Evolutionary conservation across 1,140 invertebrate species (phyloP).

Genomic region (Tetragonula clypearis): DNA sequence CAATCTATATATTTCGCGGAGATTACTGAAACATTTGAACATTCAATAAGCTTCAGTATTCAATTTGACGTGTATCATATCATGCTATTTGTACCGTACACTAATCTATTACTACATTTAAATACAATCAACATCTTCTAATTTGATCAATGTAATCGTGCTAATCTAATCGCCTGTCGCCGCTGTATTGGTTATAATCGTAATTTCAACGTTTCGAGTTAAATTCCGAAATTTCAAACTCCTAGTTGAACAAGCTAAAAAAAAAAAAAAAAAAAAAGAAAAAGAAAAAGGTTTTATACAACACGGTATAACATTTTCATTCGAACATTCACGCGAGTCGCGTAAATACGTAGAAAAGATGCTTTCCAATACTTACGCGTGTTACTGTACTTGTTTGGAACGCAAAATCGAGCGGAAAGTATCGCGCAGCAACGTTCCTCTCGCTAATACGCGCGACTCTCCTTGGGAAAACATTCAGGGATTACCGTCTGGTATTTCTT

Average conservation of each 20-base stretch:
- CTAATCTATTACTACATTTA: too few species aligned
- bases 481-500: not conserved
- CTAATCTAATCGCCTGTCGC: not conserved
- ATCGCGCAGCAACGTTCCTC: not conserved
- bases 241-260: too few species aligned
- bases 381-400: not conserved
- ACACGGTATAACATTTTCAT: not conserved
- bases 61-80: too few species aligned
- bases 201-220: too few species aligned
- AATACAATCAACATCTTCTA: too few species aligned
- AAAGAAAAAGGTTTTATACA: not conserved
- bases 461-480: not conserved
- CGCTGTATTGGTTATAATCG: not conserved
- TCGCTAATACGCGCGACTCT: not conserved
- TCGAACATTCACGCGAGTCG: not conserved
- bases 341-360: too few species aligned
- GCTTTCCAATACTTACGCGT: not conserved
- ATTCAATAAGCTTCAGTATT: too few species aligned
- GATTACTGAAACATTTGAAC: too few species aligned
- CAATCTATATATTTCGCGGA: too few species aligned
- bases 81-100: too few species aligned
- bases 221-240: too few species aligned
- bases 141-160: not conserved
- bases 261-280: too few species aligned
- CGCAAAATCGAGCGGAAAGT: slow-evolving; percentile 16